Percentiles rank a stretch among this genome's conserved stretches.
phyloP scores from a whole-genome alignment of 2,113 vertebrate genomes.

The Halichoeres trimaculatus region DNA sequence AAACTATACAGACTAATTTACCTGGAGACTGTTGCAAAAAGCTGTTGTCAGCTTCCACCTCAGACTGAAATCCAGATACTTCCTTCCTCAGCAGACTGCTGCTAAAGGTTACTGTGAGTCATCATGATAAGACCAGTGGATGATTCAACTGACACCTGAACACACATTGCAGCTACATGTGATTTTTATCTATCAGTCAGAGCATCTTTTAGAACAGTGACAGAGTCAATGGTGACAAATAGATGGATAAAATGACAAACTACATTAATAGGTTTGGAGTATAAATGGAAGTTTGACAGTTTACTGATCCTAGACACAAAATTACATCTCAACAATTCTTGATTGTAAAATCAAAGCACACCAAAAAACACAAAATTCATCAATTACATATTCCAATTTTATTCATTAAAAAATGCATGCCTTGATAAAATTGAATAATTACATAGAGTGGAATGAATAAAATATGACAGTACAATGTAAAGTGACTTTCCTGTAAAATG shows the following conservation, averaged over 20 bases:
- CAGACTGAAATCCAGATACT: no score
- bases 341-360: not conserved
- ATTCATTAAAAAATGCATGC: slow-evolving; percentile 75
- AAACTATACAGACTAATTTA: no score
- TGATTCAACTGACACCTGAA: not conserved
- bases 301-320: no score
- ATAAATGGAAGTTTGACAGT: no score
- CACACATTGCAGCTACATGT: not conserved
- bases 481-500: slow-evolving; percentile 51
- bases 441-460: slow-evolving; percentile 62
- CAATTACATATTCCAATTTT: slow-evolving; percentile 59
- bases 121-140: not conserved
- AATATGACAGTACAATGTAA: slow-evolving; percentile 51
- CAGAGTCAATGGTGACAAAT: not conserved
- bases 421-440: slow-evolving; percentile 60
- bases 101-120: not conserved
- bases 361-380: slow-evolving; percentile 1
- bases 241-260: not conserved
- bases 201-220: not conserved
- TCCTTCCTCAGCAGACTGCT: not conserved
- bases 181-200: not conserved
- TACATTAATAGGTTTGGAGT: no score
- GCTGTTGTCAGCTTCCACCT: no score
- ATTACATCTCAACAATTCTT: no score
- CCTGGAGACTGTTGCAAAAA: no score